phyloP scores from a whole-genome alignment of 2,113 vertebrate genomes.

The Eretmochelys imbricata region DNA sequence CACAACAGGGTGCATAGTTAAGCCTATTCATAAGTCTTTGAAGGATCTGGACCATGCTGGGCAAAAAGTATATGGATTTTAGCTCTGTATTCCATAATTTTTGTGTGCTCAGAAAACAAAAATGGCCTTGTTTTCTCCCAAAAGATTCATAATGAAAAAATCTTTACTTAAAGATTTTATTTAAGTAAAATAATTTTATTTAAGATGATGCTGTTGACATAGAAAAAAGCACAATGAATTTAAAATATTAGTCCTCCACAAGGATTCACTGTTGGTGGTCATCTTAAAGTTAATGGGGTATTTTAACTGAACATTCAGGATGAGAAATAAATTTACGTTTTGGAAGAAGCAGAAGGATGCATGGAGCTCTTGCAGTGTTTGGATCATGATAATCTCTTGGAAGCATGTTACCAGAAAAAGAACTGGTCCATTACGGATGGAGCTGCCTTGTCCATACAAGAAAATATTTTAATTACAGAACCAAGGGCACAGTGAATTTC shows the following conservation, averaged over 20 bases:
- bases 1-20: not conserved
- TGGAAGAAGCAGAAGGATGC: not conserved
- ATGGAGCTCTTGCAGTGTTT: not conserved
- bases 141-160: not conserved
- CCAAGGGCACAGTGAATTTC: not conserved
- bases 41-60: not conserved
- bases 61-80: not conserved
- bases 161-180: not conserved
- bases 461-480: not conserved
- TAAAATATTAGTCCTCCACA: not conserved
- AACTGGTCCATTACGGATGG: not conserved
- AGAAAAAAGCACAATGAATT: not conserved
- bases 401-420: not conserved
- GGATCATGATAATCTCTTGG: not conserved
- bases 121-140: not conserved
- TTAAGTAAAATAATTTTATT: not conserved
- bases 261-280: fast-evolving
- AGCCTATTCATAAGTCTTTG: not conserved
- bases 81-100: not conserved
- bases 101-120: not conserved
- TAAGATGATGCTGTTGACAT: not conserved
- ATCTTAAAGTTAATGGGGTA: not conserved
- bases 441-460: not conserved
- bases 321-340: not conserved
- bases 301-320: not conserved